phyloP scores from a whole-genome alignment of 2,113 vertebrate species.

The Dinomys branickii region DNA sequence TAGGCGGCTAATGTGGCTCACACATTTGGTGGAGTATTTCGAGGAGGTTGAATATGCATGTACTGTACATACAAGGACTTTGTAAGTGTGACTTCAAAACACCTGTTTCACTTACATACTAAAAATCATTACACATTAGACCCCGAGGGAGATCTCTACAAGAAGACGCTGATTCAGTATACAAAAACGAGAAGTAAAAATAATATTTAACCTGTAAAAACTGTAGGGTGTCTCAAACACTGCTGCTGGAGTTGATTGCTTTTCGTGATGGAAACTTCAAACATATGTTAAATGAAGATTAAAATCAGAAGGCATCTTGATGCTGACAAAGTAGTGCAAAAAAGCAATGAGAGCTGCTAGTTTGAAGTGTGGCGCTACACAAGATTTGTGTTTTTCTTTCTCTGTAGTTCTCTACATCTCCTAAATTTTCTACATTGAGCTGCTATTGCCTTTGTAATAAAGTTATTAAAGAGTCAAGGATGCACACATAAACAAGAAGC shows the following conservation, averaged over 20 bases:
- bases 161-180: not conserved
- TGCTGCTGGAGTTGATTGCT: not conserved
- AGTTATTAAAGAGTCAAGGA: not conserved
- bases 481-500: not conserved
- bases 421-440: not conserved
- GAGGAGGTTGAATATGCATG: not conserved
- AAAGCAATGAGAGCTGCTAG: not conserved
- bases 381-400: not conserved
- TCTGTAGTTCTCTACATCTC: not conserved
- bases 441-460: not conserved
- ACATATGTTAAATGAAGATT: not conserved
- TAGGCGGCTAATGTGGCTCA: not conserved
- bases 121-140: not conserved
- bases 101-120: not conserved
- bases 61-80: not conserved
- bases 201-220: not conserved
- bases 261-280: constrained; percentile 7
- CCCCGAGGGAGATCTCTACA: not conserved
- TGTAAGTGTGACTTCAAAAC: not conserved
- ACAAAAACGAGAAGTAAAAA: constrained; percentile 35
- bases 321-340: not conserved
- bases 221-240: not conserved
- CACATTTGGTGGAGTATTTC: not conserved
- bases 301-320: not conserved
- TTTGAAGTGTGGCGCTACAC: not conserved